Conservation (phyloP, 2,888 invertebrate genomes). For the Drosophila robusta region DNA sequence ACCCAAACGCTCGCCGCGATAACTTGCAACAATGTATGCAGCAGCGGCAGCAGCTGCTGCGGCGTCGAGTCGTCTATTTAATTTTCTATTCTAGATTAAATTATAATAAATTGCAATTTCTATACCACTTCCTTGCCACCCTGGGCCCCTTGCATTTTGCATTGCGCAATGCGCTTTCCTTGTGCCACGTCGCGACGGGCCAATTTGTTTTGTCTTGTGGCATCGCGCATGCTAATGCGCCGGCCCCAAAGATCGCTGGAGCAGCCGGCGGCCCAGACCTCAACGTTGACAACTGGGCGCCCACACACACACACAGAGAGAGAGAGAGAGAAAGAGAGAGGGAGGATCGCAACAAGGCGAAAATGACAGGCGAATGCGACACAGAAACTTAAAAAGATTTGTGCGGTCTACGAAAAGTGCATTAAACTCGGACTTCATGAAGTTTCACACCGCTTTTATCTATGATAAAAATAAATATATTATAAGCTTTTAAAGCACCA, state of each 20-base stretch:
- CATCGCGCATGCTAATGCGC: slow-evolving; percentile 39
- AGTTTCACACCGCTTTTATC: not conserved
- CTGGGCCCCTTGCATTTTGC: slow-evolving; percentile 18
- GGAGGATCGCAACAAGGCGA: slow-evolving; percentile 1
- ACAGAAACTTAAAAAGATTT: slow-evolving; percentile 34
- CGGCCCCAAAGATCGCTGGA: slow-evolving; percentile 1
- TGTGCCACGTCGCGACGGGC: slow-evolving; percentile 12
- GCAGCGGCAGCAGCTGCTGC: not conserved
- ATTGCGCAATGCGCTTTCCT: slow-evolving; percentile 69
- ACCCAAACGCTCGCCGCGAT: slow-evolving; percentile 62
- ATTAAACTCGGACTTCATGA: slow-evolving; percentile 39
- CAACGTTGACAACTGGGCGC: slow-evolving; percentile 58
- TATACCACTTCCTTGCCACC: slow-evolving; percentile 3
- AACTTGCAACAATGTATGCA: slow-evolving; percentile 73
- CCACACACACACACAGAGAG: slow-evolving; percentile 50
- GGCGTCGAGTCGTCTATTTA: slow-evolving; percentile 57
- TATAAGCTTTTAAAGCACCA: too few relatives aligned
- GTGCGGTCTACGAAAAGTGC: slow-evolving; percentile 29
- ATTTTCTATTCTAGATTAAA: slow-evolving; percentile 80
- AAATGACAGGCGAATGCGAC: slow-evolving; percentile 18
- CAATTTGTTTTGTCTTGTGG: slow-evolving; percentile 50
- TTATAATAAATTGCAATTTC: slow-evolving; percentile 78
- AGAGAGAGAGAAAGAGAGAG: not conserved
- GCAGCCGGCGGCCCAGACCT: slow-evolving; percentile 45
- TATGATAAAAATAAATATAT: not conserved